Evolutionary conservation across 1,140 invertebrate species (phyloP).

Genomic region (Zaprionus taronus): DNA sequence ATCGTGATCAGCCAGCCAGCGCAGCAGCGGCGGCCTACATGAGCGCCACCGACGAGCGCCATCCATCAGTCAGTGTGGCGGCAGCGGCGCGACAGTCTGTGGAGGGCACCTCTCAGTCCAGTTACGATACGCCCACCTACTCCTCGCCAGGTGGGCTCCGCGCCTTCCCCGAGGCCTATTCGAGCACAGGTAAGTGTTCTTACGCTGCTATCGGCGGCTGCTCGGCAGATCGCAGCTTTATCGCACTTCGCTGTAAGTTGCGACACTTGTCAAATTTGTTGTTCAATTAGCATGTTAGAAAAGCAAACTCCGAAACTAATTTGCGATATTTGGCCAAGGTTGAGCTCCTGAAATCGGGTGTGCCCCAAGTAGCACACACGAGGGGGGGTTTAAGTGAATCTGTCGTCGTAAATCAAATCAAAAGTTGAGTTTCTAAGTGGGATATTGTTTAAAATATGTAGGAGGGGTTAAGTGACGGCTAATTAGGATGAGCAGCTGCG

Average conservation of each 20-base stretch:
- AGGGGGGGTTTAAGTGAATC: not conserved
- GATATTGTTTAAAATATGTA: not conserved
- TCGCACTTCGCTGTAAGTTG: constrained; percentile 2
- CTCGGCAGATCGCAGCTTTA: constrained; percentile 44
- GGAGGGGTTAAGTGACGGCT: no score
- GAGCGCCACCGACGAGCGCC: constrained; percentile 79
- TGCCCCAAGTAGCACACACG: constrained; percentile 24
- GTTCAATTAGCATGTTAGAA: constrained; percentile 73
- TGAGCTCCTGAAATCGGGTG: constrained; percentile 48
- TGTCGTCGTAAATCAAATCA: not conserved
- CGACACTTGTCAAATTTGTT: constrained; percentile 64
- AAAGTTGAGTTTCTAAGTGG: not conserved
- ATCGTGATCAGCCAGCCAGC: constrained; percentile 78
- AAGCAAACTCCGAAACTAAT: constrained; percentile 67
- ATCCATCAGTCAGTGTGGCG: constrained; percentile 71
- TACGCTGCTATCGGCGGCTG: constrained; percentile 12
- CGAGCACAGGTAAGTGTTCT: constrained; percentile 75
- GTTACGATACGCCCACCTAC: constrained; percentile 83
- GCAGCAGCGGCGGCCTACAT: constrained; percentile 79
- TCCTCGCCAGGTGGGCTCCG: constrained; percentile 80
- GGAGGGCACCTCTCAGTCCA: constrained; percentile 83
- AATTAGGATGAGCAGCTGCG: not conserved
- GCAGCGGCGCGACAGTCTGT: constrained; percentile 82
- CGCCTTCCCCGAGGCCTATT: constrained; percentile 81
- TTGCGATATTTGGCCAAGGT: constrained; percentile 52